Evolutionary conservation across 1,140 invertebrate genomes (phyloP), one percentile per base, ranked within the genome.

Genomic region (Marisa cornuarietis): DNA sequence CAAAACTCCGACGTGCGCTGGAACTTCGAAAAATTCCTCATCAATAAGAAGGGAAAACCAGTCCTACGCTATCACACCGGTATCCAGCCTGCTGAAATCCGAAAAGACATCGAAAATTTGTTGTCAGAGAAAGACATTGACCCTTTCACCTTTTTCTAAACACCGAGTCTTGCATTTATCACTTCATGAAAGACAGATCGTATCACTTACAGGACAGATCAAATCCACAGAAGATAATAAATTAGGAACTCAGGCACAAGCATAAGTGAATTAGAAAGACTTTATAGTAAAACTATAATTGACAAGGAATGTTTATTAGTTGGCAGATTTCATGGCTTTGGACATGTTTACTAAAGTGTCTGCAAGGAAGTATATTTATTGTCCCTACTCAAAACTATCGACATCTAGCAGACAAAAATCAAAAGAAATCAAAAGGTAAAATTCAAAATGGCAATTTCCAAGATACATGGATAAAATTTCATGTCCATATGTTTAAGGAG

Each of bases 1-100:
- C 83, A 88, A 72, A 87, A 81, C 52, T 88, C 84, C 71, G 93
- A 93, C 85, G 86, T 93, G 54, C 89, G 91, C 31, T 93, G 92
- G 93, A 93, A 93, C 84, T 94, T 92, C 81, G 93, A 94, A 83
- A 94, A 93, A 81, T 93, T 93, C 84, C 85, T 93, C 20, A 90
- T 93, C 22, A 87, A 91, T 82, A 85, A 83, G 31, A 79, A 85
- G 54, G 93, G 93, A 5, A 76, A 77, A 22, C 81, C 81, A 11
- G 79, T 83, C 14, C 76, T 79, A 14, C 79, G 81, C 8, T 79
- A 79, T 58, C 62, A 79, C 65, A 62, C 71, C 18, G 24, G 58
- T 1, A 42, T 62, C 14, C n/a, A 51, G 1, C 83, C 83, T 14
- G n/a, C 14, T 1, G 74, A 81, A 2, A 71, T 83, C 13, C 49